Percentiles rank a stretch among this genome's conserved stretches.
Conservation (phyloP, 2,797 vertebrate species). For the Hypotaenidia philippensis region DNA sequence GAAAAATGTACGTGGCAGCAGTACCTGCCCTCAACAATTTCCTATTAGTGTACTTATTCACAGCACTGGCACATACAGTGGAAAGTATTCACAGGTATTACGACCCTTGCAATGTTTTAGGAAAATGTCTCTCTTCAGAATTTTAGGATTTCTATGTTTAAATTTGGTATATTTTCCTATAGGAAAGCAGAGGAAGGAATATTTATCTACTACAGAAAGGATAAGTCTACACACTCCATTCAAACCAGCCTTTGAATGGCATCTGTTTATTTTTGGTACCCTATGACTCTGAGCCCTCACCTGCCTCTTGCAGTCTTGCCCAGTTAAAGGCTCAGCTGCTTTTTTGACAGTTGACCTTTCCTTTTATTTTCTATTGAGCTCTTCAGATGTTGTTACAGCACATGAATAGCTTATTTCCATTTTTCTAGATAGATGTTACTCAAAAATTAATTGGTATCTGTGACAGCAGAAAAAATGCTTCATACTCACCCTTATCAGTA, state of each 20-base stretch:
- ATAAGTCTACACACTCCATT: not conserved
- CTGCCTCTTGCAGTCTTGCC: not conserved
- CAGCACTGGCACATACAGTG: not conserved
- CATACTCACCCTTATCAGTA: not conserved
- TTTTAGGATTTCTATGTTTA: not conserved
- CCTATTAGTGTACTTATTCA: not conserved
- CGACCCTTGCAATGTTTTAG: not conserved
- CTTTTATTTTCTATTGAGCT: not conserved
- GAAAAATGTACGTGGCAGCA: not conserved
- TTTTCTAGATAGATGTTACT: not conserved
- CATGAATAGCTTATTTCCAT: not conserved
- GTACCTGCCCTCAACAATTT: not conserved
- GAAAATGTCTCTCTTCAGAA: not conserved
- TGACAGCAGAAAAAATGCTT: not conserved
- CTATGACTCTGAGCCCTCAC: not conserved
- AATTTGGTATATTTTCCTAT: not conserved
- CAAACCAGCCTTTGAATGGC: fast-evolving
- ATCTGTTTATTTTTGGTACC: not conserved
- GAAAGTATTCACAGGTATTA: not conserved
- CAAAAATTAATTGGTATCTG: not conserved
- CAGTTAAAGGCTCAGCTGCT: not conserved
- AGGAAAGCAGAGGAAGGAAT: not conserved
- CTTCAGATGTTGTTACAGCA: not conserved
- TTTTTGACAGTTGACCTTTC: not conserved
- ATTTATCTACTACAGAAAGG: not conserved